These are phyloP conservation scores for Hippasteria phrygiana DNA, from an alignment of 53 echinoderm and acorn worm species.

Conservation along the genomic window DNA sequence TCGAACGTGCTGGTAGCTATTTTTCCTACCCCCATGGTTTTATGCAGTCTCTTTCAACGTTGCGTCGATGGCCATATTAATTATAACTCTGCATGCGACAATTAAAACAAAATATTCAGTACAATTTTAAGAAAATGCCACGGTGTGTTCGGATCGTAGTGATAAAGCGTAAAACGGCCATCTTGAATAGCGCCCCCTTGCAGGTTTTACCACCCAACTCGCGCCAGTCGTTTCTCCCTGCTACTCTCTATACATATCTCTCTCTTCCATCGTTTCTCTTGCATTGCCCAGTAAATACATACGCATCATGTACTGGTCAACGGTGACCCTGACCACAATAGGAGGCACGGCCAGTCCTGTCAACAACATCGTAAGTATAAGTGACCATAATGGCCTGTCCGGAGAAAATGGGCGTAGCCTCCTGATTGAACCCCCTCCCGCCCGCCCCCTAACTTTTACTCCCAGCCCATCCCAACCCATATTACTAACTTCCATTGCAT, in stretches of 20 bases:
- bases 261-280: constrained; percentile 50
- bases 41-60: too few species aligned
- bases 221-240: neutral
- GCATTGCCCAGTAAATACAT: constrained; percentile 85
- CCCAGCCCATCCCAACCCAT: too few species aligned
- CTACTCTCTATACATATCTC: neutral
- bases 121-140: too few species aligned
- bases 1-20: too few species aligned
- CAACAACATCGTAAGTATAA: constrained; percentile 82
- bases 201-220: neutral
- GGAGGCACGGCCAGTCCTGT: constrained; percentile 86
- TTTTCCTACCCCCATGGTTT: too few species aligned
- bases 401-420: neutral
- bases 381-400: neutral
- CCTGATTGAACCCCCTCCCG: neutral
- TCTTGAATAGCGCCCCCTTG: constrained; percentile 36
- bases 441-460: too few species aligned
- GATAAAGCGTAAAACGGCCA: neutral
- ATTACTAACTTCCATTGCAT: too few species aligned
- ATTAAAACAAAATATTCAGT: too few species aligned
- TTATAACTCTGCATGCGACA: too few species aligned
- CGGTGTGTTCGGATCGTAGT: neutral
- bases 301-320: constrained; percentile 96
- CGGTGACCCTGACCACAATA: constrained; percentile 93
- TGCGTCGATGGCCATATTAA: too few species aligned